Percentiles rank a stretch among this genome's conserved stretches.
phyloP scores from a whole-genome alignment of 2,888 invertebrate species.

The Heliothis peltigera region DNA sequence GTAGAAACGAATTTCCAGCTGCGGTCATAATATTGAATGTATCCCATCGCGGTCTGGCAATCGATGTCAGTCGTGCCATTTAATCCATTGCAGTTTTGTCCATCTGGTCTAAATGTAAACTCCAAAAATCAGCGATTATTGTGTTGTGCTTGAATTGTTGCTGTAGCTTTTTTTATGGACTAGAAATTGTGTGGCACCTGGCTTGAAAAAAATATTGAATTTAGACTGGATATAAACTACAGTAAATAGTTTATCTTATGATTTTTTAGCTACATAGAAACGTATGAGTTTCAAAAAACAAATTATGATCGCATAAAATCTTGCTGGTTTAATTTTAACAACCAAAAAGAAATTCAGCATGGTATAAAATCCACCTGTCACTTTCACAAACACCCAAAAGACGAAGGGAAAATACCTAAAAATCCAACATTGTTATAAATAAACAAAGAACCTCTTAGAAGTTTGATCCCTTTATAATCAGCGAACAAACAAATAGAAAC shows the following conservation, averaged over 20 bases:
- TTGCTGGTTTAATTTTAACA: neutral
- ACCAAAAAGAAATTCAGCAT: constrained; percentile 10
- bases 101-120: constrained; percentile 7
- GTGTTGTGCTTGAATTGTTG: neutral
- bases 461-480: constrained; percentile 53
- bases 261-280: too few species aligned
- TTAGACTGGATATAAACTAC: too few species aligned
- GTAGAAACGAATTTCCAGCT: constrained; percentile 46
- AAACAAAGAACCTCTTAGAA: constrained; percentile 50
- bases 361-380: constrained; percentile 21
- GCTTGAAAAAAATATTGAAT: neutral
- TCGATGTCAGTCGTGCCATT: constrained; percentile 37
- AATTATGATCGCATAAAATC: too few species aligned
- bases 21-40: constrained; percentile 50
- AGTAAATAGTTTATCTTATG: too few species aligned
- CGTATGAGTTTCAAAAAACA: too few species aligned
- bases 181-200: neutral
- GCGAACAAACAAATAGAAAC: constrained; percentile 57
- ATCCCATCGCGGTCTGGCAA: constrained; percentile 33
- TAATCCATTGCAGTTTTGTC: constrained; percentile 21
- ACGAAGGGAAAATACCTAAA: constrained; percentile 26
- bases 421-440: constrained; percentile 43
- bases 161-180: neutral
- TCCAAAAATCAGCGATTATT: neutral
- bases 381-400: constrained; percentile 28